Evolutionary conservation across 64 coral and sea anemone genomes (phyloP), one percentile per base, ranked within the genome.

Genomic region (Cladopsammia gracilis): DNA sequence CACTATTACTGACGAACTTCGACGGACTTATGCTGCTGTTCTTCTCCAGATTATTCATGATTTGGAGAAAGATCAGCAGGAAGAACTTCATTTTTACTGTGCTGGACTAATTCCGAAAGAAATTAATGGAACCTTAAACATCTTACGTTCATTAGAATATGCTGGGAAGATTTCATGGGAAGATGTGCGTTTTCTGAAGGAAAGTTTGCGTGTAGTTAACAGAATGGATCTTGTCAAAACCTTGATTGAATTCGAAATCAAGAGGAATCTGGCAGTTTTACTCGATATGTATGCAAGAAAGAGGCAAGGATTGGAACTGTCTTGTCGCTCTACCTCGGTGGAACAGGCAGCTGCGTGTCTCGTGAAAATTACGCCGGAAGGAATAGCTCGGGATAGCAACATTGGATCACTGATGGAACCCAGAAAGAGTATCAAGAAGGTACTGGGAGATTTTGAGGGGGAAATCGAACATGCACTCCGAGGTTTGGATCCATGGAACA

Each of bases 1-100:
- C 25, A 46, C 70, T 26, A 73, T 73, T 14, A 47, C 13, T 64
- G 78, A 82, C 26, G 59, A 82, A 64, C 78, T 82, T 46, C 57
- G 12, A 64, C 25, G 25, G 34, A 26, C 25, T 82, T 82, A 64
- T 19, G 64, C 34, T n/a, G 79, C 25, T 64, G 26, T 47, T 19
- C 60, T 82, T 3, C 10, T 82, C n/a, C 25, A 45, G 25, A 64
- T 62, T 64, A 3, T 19, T 46, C 24, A 19, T 19, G 18, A 48
- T 22, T 16, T 82, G 59, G 34, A 46, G 25, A 48, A 65, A 48
- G 6, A 46, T 7, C 25, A 64, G 34, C 6, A 7, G 2, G 44
- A 82, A 48, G 58, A 60, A 16, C 59, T 82, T 64, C 59, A 18
- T 4, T 82, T 82, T 11, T 48, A 65, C 7, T 46, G 34, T 8